A percentile compares a stretch with the other conserved stretches of the same genome.
Conservation (phyloP, 2,797 vertebrate species). For the Heteromormyrus szaboi region DNA sequence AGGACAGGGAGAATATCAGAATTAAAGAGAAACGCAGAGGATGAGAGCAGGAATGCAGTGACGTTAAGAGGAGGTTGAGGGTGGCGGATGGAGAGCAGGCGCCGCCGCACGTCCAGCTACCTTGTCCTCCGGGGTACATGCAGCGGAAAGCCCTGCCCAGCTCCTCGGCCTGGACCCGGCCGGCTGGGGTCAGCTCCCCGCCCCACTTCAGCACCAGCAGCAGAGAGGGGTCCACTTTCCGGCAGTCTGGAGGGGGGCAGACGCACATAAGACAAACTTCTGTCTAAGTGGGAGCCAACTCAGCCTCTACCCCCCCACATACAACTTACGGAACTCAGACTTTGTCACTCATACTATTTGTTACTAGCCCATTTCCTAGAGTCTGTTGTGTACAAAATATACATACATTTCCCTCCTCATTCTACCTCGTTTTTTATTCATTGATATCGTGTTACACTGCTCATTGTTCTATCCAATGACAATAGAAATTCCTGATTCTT, state of each 20-base stretch:
- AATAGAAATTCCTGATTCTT: neutral
- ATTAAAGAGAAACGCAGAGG: neutral
- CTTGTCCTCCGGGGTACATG: constrained; percentile 87
- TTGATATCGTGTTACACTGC: neutral
- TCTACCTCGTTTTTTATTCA: neutral
- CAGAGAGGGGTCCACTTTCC: constrained; percentile 71
- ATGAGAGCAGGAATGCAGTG: neutral
- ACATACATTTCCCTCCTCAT: neutral
- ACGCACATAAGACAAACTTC: neutral
- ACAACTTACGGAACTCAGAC: neutral
- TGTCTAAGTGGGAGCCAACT: neutral
- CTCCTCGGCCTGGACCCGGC: constrained; percentile 80
- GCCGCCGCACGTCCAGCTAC: constrained; percentile 82
- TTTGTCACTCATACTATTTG: neutral
- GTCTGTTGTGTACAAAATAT: neutral
- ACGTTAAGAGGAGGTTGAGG: neutral
- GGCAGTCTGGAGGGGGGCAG: constrained; percentile 56
- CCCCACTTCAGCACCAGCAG: constrained; percentile 94
- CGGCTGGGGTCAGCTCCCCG: constrained; percentile 88
- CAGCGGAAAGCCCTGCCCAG: constrained; percentile 81
- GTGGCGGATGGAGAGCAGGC: neutral
- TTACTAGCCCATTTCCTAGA: neutral
- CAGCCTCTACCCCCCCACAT: neutral
- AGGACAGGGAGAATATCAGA: neutral
- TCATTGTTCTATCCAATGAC: neutral